A percentile compares a stretch with the other conserved stretches of the same genome.
These are phyloP conservation scores for Labia minor DNA, from an alignment of 2,888 invertebrate genomes.

Conservation along the genomic window DNA sequence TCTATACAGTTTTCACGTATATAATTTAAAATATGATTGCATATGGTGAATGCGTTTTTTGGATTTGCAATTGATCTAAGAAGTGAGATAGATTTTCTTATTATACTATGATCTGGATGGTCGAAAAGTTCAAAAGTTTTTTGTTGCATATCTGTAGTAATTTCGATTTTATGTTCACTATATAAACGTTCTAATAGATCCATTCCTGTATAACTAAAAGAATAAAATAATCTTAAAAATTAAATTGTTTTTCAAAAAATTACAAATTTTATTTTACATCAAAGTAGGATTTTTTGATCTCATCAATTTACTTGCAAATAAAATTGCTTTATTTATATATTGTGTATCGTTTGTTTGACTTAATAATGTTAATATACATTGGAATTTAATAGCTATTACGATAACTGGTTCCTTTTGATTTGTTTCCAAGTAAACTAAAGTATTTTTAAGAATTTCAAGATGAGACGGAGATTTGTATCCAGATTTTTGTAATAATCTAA, in stretches of 20 bases:
- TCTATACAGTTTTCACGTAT: neutral
- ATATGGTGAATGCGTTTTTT: constrained; percentile 21
- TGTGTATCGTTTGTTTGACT: neutral
- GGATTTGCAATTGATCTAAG: constrained; percentile 22
- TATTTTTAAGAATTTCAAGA: neutral
- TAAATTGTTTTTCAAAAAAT: constrained; percentile 15
- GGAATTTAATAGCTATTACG: neutral
- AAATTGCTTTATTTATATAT: neutral
- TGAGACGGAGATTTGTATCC: neutral
- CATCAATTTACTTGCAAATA: neutral
- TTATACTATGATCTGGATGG: constrained; percentile 22
- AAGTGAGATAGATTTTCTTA: constrained; percentile 20
- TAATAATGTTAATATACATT: neutral
- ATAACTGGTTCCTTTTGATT: neutral
- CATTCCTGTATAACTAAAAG: constrained; percentile 23
- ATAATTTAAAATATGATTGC: constrained; percentile 21
- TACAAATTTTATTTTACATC: constrained; percentile 17
- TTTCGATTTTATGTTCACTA: constrained; percentile 5
- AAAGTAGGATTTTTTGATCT: neutral
- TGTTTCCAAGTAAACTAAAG: neutral
- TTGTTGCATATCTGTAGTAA: constrained; percentile 22
- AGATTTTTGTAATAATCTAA: neutral
- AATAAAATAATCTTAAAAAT: constrained; percentile 19
- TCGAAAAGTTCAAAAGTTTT: constrained; percentile 20
- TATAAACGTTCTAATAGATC: constrained; percentile 21